Base-by-base conservation (phyloP, 30 jellyfish, hydroid and myxozoan species). In the Mastigias papua region DNA sequence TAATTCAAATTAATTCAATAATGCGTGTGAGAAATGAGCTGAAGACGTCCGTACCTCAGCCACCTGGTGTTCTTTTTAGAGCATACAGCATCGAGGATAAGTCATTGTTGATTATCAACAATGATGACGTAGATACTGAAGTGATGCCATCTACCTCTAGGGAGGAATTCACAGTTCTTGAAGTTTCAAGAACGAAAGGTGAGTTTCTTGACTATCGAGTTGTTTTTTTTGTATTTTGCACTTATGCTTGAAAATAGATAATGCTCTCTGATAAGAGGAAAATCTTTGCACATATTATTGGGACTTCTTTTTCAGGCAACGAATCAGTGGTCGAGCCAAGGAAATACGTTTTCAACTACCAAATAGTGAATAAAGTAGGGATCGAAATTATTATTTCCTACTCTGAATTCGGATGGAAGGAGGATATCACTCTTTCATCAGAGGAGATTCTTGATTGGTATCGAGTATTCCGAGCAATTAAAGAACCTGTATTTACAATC, bases 61-160 rank as follows among this genome's bases (percentile, higher is more conserved):
- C 99, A 4, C 99, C 99, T 22, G 99, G 97, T n/a, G 98, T 95
- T 30, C 85, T 89, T 13, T 90, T 95, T 80, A 86, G 85, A 67
- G 99, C 97, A 0, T 81, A 46, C 62, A 78, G 82, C 19, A 80
- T 51, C 54, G 95, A 80, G 1, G 99, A 95, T 67, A 86, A 87
- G 31, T 23, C 96, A 21, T 97, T 90, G 25, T 33, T 95, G 78
- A 77, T 86, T 32, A 90, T 95, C 63, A 90, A 95, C 69, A 86
- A 81, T 69, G 89, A 75, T 21, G 99, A 95, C 25, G 97, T 78
- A 3, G 93, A 89, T 32, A 81, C 90, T 19, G 99, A 95, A 81
- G 98, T 95, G 0, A 50, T 86, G 87, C 97, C 99, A 20, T 90
- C 99, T 3, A 87, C 93, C 42, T 76, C 97, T 3, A 66, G 98